Conservation (phyloP, 2,113 vertebrate species). For the Tragelaphus imberbis region DNA sequence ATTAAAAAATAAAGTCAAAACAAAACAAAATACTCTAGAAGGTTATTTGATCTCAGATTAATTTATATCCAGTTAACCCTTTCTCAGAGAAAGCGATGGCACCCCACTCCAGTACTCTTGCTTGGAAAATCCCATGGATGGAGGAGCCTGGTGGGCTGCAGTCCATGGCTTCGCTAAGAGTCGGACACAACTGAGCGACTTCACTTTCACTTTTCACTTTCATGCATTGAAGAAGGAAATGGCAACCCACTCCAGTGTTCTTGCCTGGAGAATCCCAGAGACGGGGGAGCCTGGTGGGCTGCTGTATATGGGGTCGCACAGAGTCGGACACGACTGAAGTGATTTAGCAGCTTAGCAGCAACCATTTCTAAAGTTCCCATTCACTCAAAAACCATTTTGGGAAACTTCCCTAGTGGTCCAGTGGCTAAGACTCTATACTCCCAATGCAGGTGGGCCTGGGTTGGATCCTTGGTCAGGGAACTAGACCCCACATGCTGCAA, state of each 20-base stretch:
- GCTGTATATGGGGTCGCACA: too few species aligned
- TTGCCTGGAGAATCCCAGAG: too few species aligned
- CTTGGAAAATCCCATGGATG: too few species aligned
- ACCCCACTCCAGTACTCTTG: too few species aligned
- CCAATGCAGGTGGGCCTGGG: background rate
- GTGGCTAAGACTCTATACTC: background rate
- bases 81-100: background rate
- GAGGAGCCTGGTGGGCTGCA: too few species aligned
- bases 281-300: too few species aligned
- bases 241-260: too few species aligned
- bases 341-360: background rate
- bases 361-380: background rate
- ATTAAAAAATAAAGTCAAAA: background rate
- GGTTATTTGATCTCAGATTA: background rate
- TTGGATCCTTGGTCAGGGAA: background rate
- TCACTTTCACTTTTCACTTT: too few species aligned
- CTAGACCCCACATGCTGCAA: background rate
- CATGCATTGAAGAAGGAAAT: too few species aligned
- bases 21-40: background rate
- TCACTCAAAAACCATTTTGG: background rate
- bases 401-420: background rate
- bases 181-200: too few species aligned
- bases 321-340: too few species aligned
- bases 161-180: too few species aligned
- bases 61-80: background rate